Evolutionary conservation across 1,140 invertebrate species (phyloP).

Genomic region (Diplogasteroides magnus): DNA sequence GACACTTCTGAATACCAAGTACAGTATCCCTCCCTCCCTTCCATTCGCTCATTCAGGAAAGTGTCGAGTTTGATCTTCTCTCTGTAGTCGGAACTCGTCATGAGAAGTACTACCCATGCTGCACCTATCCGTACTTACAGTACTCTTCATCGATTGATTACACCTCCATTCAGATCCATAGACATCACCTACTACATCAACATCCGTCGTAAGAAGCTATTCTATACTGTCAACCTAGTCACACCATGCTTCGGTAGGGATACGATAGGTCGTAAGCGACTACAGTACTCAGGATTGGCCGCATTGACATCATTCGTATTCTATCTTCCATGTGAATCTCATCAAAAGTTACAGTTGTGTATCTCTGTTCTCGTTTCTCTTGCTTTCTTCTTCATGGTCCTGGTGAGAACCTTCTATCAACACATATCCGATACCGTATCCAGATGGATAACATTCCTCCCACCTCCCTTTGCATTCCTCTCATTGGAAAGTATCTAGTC

Average conservation of each 20-base stretch:
- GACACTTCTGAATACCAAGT: constrained; percentile 81
- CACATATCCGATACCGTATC: background rate
- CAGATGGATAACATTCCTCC: constrained; percentile 85
- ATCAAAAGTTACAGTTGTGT: constrained; percentile 48
- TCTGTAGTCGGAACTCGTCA: constrained; percentile 79
- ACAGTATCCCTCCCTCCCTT: background rate
- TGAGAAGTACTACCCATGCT: constrained; percentile 63
- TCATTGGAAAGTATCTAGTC: constrained; percentile 90
- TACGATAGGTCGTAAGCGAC: background rate
- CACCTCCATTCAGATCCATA: constrained; percentile 80
- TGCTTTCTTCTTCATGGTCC: constrained; percentile 95
- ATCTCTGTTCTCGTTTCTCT: constrained; percentile 69
- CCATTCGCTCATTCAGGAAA: constrained; percentile 64
- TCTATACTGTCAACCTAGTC: constrained; percentile 81
- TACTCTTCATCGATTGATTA: constrained; percentile 55
- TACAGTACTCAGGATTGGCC: constrained; percentile 63
- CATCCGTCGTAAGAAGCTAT: constrained; percentile 90
- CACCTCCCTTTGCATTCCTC: constrained; percentile 82
- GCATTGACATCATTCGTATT: constrained; percentile 67
- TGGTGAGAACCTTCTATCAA: constrained; percentile 74
- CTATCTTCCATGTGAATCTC: constrained; percentile 74
- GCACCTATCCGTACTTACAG: constrained; percentile 82
- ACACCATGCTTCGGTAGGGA: constrained; percentile 36
- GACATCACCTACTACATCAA: constrained; percentile 96
- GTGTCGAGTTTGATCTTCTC: constrained; percentile 98